These are phyloP conservation scores for Diorhabda carinulata DNA, from an alignment of 1,140 invertebrate genomes.

Conservation along the genomic window DNA sequence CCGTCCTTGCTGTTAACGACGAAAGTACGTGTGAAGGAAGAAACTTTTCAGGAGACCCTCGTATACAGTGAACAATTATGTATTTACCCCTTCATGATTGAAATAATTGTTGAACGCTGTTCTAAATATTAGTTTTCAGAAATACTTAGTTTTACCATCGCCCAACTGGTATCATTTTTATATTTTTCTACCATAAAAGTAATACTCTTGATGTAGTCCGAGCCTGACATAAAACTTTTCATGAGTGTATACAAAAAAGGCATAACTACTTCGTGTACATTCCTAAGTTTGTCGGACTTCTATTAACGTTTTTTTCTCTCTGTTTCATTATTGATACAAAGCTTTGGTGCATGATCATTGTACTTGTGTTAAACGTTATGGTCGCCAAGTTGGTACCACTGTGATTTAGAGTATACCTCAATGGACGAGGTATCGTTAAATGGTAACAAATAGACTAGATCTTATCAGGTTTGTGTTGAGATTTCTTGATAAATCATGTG, in stretches of 20 bases:
- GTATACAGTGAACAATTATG: too few species aligned
- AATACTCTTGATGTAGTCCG: neutral
- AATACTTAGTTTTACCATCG: too few species aligned
- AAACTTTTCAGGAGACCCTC: too few species aligned
- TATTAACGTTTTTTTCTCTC: neutral
- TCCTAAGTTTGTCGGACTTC: neutral
- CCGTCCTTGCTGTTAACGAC: too few species aligned
- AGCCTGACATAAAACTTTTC: neutral
- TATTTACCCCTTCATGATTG: too few species aligned
- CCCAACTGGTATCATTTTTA: too few species aligned
- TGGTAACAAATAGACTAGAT: slow-evolving; percentile 2
- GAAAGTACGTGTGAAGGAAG: too few species aligned
- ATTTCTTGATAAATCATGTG: slow-evolving; percentile 3
- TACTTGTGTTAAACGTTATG: neutral
- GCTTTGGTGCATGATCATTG: neutral
- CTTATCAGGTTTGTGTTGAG: neutral
- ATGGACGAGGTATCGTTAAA: slow-evolving; percentile 1
- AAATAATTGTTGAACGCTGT: too few species aligned
- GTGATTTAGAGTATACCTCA: neutral
- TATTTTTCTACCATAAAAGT: too few species aligned
- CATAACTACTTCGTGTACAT: neutral
- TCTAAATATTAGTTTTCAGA: too few species aligned
- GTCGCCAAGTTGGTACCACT: neutral
- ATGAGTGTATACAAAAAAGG: slow-evolving; percentile 1
- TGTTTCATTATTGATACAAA: neutral